Evolutionary conservation across 2,888 invertebrate species (phyloP).

Genomic region (Drosophila nr. perissopoda): DNA sequence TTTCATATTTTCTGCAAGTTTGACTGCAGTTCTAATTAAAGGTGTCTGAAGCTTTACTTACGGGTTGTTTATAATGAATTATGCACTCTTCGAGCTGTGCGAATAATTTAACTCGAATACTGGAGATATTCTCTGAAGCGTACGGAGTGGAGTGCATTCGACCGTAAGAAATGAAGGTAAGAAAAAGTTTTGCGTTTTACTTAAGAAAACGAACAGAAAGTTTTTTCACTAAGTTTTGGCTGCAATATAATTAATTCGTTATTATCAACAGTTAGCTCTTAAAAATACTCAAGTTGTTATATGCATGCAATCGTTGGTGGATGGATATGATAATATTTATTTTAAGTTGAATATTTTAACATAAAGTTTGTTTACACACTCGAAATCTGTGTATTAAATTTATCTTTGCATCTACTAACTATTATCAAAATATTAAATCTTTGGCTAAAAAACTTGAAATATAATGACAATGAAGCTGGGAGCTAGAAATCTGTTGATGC

Average conservation of each 20-base stretch:
- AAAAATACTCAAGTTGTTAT: background rate
- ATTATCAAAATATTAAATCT: background rate
- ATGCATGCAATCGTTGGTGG: background rate
- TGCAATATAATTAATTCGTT: slow-evolving; percentile 43
- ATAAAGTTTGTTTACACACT: background rate
- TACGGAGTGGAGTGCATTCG: slow-evolving; percentile 19
- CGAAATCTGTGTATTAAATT: background rate
- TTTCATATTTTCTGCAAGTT: slow-evolving; percentile 15
- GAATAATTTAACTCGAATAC: slow-evolving; percentile 42
- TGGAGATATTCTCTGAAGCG: slow-evolving; percentile 23
- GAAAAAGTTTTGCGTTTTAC: slow-evolving; percentile 24
- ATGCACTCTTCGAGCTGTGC: slow-evolving; percentile 12
- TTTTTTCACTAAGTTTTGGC: slow-evolving; percentile 12
- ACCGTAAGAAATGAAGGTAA: slow-evolving; percentile 25
- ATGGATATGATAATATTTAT: background rate
- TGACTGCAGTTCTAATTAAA: slow-evolving; percentile 63
- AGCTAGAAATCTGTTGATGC: background rate
- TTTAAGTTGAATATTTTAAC: background rate
- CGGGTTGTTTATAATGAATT: slow-evolving; percentile 38
- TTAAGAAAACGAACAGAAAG: slow-evolving; percentile 12
- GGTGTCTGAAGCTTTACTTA: slow-evolving; percentile 51
- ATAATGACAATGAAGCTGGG: background rate
- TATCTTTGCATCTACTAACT: background rate
- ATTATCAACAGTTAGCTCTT: slow-evolving; percentile 38
- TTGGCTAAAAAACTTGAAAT: too few relatives aligned